A percentile compares a stretch with the other conserved stretches of the same genome.
Evolutionary conservation across 2,888 invertebrate genomes (phyloP).

Genomic region (Drosophila mimetica): DNA sequence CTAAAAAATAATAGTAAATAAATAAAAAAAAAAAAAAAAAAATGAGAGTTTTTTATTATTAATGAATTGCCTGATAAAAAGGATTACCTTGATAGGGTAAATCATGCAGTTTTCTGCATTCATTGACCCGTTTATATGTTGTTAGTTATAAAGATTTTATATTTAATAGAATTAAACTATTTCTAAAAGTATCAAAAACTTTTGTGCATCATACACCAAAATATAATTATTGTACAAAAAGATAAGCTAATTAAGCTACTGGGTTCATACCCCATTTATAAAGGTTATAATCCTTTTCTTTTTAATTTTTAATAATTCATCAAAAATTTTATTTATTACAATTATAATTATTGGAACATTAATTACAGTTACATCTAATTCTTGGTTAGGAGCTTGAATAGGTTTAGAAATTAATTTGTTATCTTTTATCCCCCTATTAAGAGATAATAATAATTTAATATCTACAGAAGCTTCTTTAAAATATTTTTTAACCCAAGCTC

Average conservation of each 20-base stretch:
- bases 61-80: conserved; percentile 85
- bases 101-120: conserved; percentile 37
- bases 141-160: conserved; percentile 62
- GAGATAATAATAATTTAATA: conserved; percentile 85
- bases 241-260: too few species aligned
- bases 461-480: conserved; percentile 86
- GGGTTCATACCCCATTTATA: too few species aligned
- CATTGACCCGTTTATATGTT: conserved; percentile 36
- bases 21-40: too few species aligned
- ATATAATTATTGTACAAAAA: conserved; percentile 84
- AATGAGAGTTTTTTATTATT: too few species aligned
- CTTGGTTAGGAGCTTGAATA: conserved; percentile 86
- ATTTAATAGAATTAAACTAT: too few species aligned
- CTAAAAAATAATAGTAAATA: too few species aligned
- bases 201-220: conserved; percentile 88
- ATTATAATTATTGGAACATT: conserved; percentile 78
- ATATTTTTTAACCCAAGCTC: conserved; percentile 86
- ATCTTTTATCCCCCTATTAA: conserved; percentile 87
- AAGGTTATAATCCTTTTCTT: conserved; percentile 5
- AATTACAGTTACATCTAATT: conserved; percentile 85
- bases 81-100: conserved; percentile 87
- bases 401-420: conserved; percentile 88
- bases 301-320: conserved; percentile 83
- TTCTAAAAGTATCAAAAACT: conserved; percentile 87
- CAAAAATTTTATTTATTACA: background rate